These are phyloP conservation scores for Altica lythri DNA, from an alignment of 2,888 invertebrate genomes.

Conservation along the genomic window DNA sequence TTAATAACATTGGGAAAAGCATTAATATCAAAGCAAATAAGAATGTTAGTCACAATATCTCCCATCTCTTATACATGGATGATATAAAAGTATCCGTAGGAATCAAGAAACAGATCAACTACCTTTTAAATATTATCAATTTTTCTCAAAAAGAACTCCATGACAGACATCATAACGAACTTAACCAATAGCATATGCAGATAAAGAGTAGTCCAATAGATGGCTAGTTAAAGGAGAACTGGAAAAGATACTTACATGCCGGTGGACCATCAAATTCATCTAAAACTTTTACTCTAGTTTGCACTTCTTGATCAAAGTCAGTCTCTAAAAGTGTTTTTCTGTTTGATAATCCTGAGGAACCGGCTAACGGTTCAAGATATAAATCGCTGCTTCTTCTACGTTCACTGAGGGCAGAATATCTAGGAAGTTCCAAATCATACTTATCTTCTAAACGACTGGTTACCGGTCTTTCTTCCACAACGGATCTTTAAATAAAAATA, in stretches of 20 bases:
- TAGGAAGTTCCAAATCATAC: slow-evolving; percentile 36
- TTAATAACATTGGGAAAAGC: too few relatives aligned
- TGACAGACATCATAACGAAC: too few relatives aligned
- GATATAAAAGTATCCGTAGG: too few relatives aligned
- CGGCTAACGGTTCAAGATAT: slow-evolving; percentile 46
- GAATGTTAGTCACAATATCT: too few relatives aligned
- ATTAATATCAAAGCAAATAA: too few relatives aligned
- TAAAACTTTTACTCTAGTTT: slow-evolving; percentile 23
- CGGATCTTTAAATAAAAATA: slow-evolving; percentile 18
- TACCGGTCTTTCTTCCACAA: slow-evolving; percentile 29
- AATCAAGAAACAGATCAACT: too few relatives aligned
- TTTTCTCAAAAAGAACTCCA: too few relatives aligned
- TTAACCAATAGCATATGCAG: too few relatives aligned
- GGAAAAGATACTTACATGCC: slow-evolving; percentile 13
- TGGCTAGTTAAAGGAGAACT: too few relatives aligned
- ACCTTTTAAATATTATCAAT: too few relatives aligned
- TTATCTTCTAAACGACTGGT: slow-evolving; percentile 28
- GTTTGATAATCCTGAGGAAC: slow-evolving; percentile 11
- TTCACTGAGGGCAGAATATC: slow-evolving; percentile 30
- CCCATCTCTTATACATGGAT: too few relatives aligned
- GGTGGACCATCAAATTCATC: slow-evolving; percentile 26
- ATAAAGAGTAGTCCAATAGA: too few relatives aligned
- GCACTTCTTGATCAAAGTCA: slow-evolving; percentile 29
- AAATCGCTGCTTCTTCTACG: slow-evolving; percentile 51
- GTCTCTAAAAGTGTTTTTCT: slow-evolving; percentile 30